Conservation (phyloP, 2,113 vertebrate genomes). For the human region GRCh38 chr5:19183501-19184000, state of each 20-base stretch:
- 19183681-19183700: background rate
- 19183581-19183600: background rate
- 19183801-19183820: background rate
- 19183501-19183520: background rate
- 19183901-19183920: background rate
- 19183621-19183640: background rate
- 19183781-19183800: background rate
- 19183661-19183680: too few species aligned
- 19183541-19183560: background rate
- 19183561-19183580: background rate
- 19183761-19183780: too few species aligned
- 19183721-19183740: background rate
- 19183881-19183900: background rate
- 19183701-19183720: background rate
- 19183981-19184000: background rate
- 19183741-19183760: background rate
- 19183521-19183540: background rate
- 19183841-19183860: too few species aligned
- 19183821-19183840: background rate
- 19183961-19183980: background rate
- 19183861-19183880: background rate
- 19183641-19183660: background rate
- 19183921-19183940: background rate
- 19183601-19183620: background rate
- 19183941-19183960: background rate